Percentiles rank a stretch among this genome's conserved stretches.
These are phyloP conservation scores for Perizoma affinitatum DNA, from an alignment of 2,888 invertebrate genomes.

Conservation along the genomic window DNA sequence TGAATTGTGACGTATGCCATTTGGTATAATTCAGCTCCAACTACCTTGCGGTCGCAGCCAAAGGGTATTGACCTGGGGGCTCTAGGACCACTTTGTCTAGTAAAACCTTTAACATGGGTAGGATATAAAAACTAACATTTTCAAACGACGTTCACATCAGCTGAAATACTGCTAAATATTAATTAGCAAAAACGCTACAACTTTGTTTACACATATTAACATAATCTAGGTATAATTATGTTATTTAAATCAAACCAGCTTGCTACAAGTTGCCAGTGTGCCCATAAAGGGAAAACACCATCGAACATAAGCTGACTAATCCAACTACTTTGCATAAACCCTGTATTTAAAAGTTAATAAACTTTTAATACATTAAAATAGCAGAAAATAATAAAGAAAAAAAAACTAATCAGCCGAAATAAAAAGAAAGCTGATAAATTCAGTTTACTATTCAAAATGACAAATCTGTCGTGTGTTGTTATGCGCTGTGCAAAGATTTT, in stretches of 20 bases:
- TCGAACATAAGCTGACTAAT: conserved; percentile 18
- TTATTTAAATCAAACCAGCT: conserved; percentile 20
- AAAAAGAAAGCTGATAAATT: conserved; percentile 17
- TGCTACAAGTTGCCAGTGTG: conserved; percentile 14
- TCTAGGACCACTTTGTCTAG: too few species aligned
- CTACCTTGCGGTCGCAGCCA: too few species aligned
- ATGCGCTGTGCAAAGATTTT: conserved; percentile 37
- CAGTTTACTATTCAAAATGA: conserved; percentile 34
- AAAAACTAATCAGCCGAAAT: too few species aligned
- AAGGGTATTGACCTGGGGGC: too few species aligned
- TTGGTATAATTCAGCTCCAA: too few species aligned
- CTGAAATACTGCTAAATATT: too few species aligned
- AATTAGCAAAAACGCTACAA: background rate
- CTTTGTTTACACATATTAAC: conserved; percentile 8
- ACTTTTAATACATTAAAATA: too few species aligned
- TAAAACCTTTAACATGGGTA: too few species aligned
- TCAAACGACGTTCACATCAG: too few species aligned
- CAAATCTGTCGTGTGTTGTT: conserved; percentile 36
- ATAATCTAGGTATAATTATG: conserved; percentile 9
- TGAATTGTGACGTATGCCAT: too few species aligned
- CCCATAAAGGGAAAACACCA: conserved; percentile 19
- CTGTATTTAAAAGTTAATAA: conserved; percentile 8
- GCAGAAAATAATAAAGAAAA: too few species aligned
- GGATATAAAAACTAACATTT: too few species aligned
- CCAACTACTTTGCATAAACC: conserved; percentile 22